Evolutionary conservation across 2,113 vertebrate species (phyloP), one percentile per base, ranked within the genome.

Genomic region (Cisticola juncidis): DNA sequence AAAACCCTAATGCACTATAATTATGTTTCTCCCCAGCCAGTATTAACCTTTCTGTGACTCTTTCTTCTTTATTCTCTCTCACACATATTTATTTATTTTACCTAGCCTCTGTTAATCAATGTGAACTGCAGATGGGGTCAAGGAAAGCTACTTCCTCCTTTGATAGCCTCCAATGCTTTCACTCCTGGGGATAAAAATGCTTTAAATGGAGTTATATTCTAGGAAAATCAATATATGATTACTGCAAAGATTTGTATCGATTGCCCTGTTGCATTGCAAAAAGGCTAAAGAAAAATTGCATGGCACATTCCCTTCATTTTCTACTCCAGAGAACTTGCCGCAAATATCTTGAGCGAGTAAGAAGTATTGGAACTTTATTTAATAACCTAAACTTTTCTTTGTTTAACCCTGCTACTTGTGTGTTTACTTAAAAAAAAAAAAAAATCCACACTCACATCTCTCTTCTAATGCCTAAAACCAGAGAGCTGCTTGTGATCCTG

Each of bases 191-290:
- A 98, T 98, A 98, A 98, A 98, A 98, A 98, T 98, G 98, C 98
- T 98, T 98, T 98, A 99, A 99, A 99, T 99, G 98, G 99, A 99
- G 99, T 98, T 98, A 98, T 98, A 98, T 98, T 98, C 98, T 96
- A 98, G 97, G 96, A 98, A 98, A 99, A 99, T 99, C 99, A 99
- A 99, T 99, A 99, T 98, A 98, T 98, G 99, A 99, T 99, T 99
- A 98, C 98, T 98, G 98, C 98, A 99, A 98, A 98, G 98, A 99
- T 99, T 98, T 98, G 97, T 98, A 98, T 99, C 96, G 97, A 98
- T 98, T 97, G 98, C 97, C 96, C 97, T 98, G 97, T 98, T 98
- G 98, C 98, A 98, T 98, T 97, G 97, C 98, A 98, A 98, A 98
- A 98, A 98, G 97, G 95, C 97, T 98, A 96, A 98, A 98, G 97